phyloP scores from a whole-genome alignment of 2,888 invertebrate genomes.

The Merodon equestris region DNA sequence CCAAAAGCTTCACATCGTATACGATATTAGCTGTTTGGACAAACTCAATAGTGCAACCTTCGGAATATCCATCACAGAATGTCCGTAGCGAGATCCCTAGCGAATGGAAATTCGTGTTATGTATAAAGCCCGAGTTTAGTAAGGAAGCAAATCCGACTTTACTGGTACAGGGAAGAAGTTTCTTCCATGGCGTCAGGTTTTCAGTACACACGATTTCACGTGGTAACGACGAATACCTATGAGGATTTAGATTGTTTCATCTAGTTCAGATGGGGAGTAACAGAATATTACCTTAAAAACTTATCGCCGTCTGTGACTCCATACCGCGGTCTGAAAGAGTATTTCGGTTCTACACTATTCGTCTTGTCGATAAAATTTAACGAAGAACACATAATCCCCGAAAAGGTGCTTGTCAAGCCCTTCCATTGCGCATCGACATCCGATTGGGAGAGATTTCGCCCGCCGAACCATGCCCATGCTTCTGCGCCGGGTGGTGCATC shows the following conservation, averaged over 20 bases:
- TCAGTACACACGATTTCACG: conserved; percentile 99
- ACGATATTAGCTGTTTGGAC: conserved; percentile 92
- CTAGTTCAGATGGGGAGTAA: background rate
- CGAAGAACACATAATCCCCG: conserved; percentile 97
- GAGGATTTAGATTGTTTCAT: conserved; percentile 76
- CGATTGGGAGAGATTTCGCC: conserved; percentile 76
- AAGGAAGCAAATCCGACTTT: conserved; percentile 91
- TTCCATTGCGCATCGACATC: conserved; percentile 91
- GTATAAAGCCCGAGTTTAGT: conserved; percentile 93
- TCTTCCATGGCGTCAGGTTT: conserved; percentile 99
- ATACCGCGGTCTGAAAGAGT: conserved; percentile 86
- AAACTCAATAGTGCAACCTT: conserved; percentile 86
- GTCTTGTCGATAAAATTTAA: conserved; percentile 94
- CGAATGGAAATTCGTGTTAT: conserved; percentile 96
- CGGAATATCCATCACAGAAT: conserved; percentile 83
- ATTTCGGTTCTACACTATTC: conserved; percentile 91
- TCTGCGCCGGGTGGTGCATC: conserved; percentile 97
- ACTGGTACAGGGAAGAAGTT: conserved; percentile 96
- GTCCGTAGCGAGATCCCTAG: conserved; percentile 91
- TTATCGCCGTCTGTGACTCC: conserved; percentile 56
- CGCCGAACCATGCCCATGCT: conserved; percentile 94
- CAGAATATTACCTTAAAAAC: conserved; percentile 44
- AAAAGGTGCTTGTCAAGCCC: conserved; percentile 91
- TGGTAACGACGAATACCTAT: conserved; percentile 93
- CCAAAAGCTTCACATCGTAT: conserved; percentile 85